Conservation (phyloP, 2,797 vertebrate species). For the Eulemur coronatus region DNA sequence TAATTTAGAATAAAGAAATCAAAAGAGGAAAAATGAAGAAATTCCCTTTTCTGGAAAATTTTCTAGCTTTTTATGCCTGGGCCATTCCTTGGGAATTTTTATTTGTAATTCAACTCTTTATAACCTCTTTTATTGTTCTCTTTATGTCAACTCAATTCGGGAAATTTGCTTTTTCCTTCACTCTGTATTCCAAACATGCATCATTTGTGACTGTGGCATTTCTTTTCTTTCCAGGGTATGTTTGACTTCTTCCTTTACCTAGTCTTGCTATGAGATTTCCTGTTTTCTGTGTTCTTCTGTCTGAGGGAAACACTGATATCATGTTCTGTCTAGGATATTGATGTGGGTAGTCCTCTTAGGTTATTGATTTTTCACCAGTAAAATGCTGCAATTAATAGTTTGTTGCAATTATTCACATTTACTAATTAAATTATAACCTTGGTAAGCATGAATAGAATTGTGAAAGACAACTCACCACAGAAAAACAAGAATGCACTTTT, state of each 20-base stretch:
- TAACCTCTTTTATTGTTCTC: not conserved
- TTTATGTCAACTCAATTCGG: not conserved
- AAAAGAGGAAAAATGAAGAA: not conserved
- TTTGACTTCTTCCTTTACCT: not conserved
- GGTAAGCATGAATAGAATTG: not conserved
- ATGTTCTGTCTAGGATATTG: fast-evolving
- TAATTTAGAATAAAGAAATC: not conserved
- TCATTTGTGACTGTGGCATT: not conserved
- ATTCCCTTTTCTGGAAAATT: not conserved
- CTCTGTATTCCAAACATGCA: not conserved
- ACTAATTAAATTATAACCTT: not conserved
- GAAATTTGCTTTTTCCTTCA: not conserved
- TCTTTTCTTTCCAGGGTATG: not conserved
- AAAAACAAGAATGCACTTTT: not conserved
- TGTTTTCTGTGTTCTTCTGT: not conserved
- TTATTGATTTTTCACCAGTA: not conserved
- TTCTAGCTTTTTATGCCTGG: not conserved
- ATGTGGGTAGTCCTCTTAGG: not conserved
- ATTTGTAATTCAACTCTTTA: too few relatives aligned
- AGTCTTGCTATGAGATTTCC: not conserved
- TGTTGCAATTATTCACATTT: not conserved
- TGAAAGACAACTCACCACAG: not conserved
- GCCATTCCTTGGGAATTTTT: not conserved
- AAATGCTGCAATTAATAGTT: not conserved
- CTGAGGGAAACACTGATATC: not conserved